phyloP scores from a whole-genome alignment of 2,888 invertebrate species.

The Lasioglossum vierecki region DNA sequence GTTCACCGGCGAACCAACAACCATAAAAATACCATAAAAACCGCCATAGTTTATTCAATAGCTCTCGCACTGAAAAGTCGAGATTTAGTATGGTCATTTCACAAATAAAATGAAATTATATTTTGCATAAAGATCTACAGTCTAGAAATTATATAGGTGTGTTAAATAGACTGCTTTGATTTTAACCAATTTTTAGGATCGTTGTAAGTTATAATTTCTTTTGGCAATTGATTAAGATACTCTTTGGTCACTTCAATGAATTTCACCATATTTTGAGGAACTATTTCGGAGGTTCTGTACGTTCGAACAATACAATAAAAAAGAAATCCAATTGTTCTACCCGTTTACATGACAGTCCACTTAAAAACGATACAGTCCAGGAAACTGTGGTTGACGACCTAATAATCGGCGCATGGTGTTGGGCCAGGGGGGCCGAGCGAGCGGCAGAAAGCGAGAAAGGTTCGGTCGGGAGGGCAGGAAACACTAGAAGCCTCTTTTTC shows the following conservation, averaged over 20 bases:
- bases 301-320: background rate
- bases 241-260: background rate
- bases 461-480: conserved; percentile 26
- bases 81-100: background rate
- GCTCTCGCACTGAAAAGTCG: background rate
- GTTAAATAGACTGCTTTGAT: no score
- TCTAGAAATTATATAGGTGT: background rate
- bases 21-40: background rate
- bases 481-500: conserved; percentile 52
- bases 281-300: background rate
- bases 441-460: conserved; percentile 10
- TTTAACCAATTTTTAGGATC: no score
- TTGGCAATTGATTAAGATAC: background rate
- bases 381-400: background rate
- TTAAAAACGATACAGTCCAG: background rate
- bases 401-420: background rate
- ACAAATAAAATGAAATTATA: no score
- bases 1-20: background rate
- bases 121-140: no score
- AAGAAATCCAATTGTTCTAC: background rate
- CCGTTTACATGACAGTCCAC: background rate
- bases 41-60: background rate
- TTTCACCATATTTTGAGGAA: background rate
- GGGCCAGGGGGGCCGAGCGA: background rate
- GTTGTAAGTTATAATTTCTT: background rate